Conservation (phyloP, 92 coral and sea anemone species). For the Palythoa grandis region DNA sequence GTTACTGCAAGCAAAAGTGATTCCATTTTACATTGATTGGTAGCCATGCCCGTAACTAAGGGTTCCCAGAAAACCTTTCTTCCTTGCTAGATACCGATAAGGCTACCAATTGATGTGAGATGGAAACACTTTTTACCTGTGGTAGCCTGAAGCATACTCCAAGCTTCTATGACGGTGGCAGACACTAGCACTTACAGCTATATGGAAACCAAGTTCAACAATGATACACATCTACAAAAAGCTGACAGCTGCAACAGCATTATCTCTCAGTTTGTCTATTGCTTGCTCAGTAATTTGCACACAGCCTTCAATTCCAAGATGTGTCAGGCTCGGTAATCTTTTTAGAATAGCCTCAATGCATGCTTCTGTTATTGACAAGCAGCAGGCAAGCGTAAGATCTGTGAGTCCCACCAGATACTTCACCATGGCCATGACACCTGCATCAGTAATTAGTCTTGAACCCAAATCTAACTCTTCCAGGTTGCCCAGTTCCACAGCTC, state of each 20-base stretch:
- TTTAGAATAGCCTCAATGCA: constrained; percentile 69
- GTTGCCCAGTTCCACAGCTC: constrained; percentile 66
- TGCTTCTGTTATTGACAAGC: constrained; percentile 68
- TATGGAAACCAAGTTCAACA: not conserved
- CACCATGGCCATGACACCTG: constrained; percentile 72
- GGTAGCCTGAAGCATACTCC: too few species aligned
- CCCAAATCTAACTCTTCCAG: constrained; percentile 90
- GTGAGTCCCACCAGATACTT: constrained; percentile 77
- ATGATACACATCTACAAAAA: constrained; percentile 50
- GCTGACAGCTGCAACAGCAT: constrained; percentile 67
- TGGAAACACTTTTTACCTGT: too few species aligned
- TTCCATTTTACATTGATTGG: too few species aligned
- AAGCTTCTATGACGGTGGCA: too few species aligned
- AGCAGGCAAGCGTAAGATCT: constrained; percentile 78
- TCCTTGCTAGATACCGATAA: too few species aligned
- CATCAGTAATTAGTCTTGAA: constrained; percentile 81
- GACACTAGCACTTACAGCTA: too few species aligned
- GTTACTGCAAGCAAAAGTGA: not conserved
- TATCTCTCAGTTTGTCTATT: constrained; percentile 69
- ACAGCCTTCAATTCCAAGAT: constrained; percentile 90
- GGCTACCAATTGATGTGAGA: too few species aligned
- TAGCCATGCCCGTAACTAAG: too few species aligned
- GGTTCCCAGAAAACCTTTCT: too few species aligned
- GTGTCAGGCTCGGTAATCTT: constrained; percentile 82
- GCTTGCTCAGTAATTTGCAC: constrained; percentile 67